A percentile compares a stretch with the other conserved stretches of the same genome.
Evolutionary conservation across 2,113 vertebrate genomes (phyloP).

Genomic region (Parus major): DNA sequence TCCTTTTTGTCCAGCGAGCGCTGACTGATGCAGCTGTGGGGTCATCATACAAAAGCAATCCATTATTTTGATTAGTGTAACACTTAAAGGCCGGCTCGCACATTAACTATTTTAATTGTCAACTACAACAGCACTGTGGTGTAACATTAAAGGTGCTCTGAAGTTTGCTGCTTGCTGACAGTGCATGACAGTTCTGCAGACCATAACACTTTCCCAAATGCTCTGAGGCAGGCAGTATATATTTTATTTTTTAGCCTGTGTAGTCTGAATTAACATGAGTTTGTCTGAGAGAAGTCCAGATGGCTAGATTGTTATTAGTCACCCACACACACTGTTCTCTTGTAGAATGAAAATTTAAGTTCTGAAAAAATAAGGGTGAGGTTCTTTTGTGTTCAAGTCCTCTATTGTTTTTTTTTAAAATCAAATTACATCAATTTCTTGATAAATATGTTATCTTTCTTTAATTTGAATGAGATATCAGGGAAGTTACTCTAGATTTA

Average conservation of each 20-base stretch:
- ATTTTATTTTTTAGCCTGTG: background rate
- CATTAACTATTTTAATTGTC: conserved; percentile 63
- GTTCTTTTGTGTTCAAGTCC: background rate
- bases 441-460: background rate
- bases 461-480: background rate
- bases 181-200: conserved; percentile 39
- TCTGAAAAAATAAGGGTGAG: background rate
- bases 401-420: background rate
- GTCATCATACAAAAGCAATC: conserved; percentile 29
- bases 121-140: conserved; percentile 49
- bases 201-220: conserved; percentile 28
- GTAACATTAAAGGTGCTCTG: conserved; percentile 51
- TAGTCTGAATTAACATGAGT: background rate
- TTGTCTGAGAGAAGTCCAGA: conserved; percentile 2
- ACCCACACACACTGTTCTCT: background rate
- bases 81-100: conserved; percentile 30
- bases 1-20: background rate
- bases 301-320: background rate
- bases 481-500: background rate
- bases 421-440: background rate
- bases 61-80: conserved; percentile 10
- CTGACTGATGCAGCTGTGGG: background rate
- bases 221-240: background rate
- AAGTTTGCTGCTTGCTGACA: conserved; percentile 42
- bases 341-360: background rate